Evolutionary conservation across 2,797 vertebrate genomes (phyloP), one percentile per base, ranked within the genome.

Genomic region (Enteromius afrohamiltoni): DNA sequence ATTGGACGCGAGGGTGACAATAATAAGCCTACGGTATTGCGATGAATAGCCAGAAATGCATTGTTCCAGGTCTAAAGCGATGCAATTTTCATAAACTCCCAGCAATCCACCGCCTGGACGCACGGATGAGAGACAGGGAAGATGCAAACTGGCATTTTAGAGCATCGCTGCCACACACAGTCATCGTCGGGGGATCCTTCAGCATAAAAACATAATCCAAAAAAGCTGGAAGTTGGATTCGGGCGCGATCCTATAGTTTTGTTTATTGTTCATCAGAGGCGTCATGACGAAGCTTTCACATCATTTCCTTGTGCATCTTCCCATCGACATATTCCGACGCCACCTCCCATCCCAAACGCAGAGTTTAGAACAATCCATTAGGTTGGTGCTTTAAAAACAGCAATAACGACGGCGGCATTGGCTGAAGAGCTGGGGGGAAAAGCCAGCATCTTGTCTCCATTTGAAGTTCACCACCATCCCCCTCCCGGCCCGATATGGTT

Each of bases 161-260:
- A 89, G 91, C 91, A 87, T 87, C 88, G 85, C 90, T 89, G 92
- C 93, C 90, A 88, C 34, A 87, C 21, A 89, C 90, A 89, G 88
- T 92, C 92, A 90, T 88, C 90, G 91, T 91, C 90, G 88, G 84
- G 85, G 6, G 76, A 86, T 88, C 87, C 49, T 42, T 87, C 87
- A 91, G 45, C 90, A 79, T 87, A 90, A 49, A 60, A 75, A 88
- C 92, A 93, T 94, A 89, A 94, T 94, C 94, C 93, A 89, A 75
- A 85, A 83, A 34, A 77, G 77, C 83, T 79, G 82, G 53, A 89
- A 90, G 88, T 87, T 85, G 23, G 58, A 82, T 85, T 85, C 64
- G 42, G 67, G 60, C 58, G 73, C 67, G 73, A 82, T 88, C 83
- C 71, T 71, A 88, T 85, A 79, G 80, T 83, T 71, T 84, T 37